Percentiles rank a stretch among this genome's conserved stretches.
Evolutionary conservation across 2,888 invertebrate genomes (phyloP).

Genomic region (Pinctada fucata): DNA sequence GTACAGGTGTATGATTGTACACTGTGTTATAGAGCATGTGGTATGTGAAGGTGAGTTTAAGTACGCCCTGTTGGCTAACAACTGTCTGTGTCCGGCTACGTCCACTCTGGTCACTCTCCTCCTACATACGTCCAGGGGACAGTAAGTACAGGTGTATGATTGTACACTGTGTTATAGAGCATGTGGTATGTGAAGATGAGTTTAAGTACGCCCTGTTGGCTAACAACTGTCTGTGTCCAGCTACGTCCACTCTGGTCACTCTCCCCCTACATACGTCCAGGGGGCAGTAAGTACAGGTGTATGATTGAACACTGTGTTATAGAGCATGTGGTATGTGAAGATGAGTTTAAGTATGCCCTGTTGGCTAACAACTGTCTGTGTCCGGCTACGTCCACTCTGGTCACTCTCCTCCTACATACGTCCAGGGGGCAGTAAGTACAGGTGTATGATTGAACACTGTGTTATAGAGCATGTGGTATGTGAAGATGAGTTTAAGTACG

Average conservation of each 20-base stretch:
- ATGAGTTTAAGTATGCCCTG: slow-evolving; percentile 98
- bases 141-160: slow-evolving; percentile 85
- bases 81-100: slow-evolving; percentile 98
- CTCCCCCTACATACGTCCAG: slow-evolving; percentile 96
- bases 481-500: slow-evolving; percentile 99
- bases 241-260: slow-evolving; percentile 97
- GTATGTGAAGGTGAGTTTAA: slow-evolving; percentile 99
- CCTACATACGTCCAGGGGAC: slow-evolving; percentile 97
- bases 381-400: slow-evolving; percentile 97
- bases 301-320: no score
- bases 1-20: slow-evolving; percentile 78
- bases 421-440: slow-evolving; percentile 95
- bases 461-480: slow-evolving; percentile 93
- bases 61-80: slow-evolving; percentile 95
- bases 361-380: slow-evolving; percentile 97
- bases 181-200: slow-evolving; percentile 98
- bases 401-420: slow-evolving; percentile 95
- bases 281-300: slow-evolving; percentile 89
- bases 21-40: slow-evolving; percentile 86
- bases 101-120: slow-evolving; percentile 96
- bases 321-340: slow-evolving; percentile 98
- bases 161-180: slow-evolving; percentile 83
- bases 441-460: not conserved
- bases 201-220: slow-evolving; percentile 97
- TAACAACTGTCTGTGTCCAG: slow-evolving; percentile 98